Base-by-base conservation (phyloP, 2,797 vertebrate species). In the Gallinago solitaria region DNA sequence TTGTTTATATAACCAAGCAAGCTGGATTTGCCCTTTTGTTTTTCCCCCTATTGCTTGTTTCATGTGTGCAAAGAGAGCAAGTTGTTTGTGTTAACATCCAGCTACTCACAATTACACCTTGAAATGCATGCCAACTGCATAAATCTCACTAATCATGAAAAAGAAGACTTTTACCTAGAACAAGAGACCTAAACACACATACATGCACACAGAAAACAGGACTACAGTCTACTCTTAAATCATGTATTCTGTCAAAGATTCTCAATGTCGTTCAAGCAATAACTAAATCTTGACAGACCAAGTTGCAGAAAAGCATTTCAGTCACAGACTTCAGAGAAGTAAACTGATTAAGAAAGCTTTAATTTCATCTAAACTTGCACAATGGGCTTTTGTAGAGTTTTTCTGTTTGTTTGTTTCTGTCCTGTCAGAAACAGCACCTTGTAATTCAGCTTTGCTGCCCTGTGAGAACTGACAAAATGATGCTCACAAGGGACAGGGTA, bases 61-160 rank as follows among this genome's bases (percentile, higher is more conserved):
- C 37, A 16, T 20, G 48, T 3, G 2, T n/a, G 6, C 48, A 94
- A 82, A 95, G 56, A 86, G 57, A 94, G 48, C 33, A 81, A 88
- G 67, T 84, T 89, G 83, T 87, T 91, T 82, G 91, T 56, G 87
- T 96, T 95, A 93, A 54, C 77, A 91, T 89, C 74, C 85, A 93
- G 64, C 5, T 2, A 87, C 81, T 84, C 64, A 82, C 73, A 94
- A 88, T 70, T 91, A 73, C 30, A 65, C 76, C 45, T 50, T 77
- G 65, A 74, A 86, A 45, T 67, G 48, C 56, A 68, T 90, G 87
- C 87, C 88, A 94, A 85, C 37, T 80, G 57, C 68, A 75, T 67
- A 87, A 83, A 93, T 90, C 64, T 67, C n/a, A 32, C 32, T 43
- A 73, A 25, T 24, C 48, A 43, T 50, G 18, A 50, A 76, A 74